phyloP scores from a whole-genome alignment of 1,140 invertebrate genomes.

The Pachypsylla venusta region DNA sequence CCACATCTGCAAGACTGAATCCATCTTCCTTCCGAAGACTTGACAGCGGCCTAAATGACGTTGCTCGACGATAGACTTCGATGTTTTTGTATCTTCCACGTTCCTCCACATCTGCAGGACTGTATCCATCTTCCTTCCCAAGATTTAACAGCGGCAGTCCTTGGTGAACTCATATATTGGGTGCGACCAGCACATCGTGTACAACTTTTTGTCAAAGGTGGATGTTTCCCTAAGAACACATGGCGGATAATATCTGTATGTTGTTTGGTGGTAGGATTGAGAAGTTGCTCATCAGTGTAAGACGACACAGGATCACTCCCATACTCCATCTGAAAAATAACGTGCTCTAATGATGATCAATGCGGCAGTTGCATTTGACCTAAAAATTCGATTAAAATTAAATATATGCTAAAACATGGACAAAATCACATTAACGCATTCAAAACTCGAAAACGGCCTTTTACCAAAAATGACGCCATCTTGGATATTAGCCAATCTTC shows the following conservation, averaged over 20 bases:
- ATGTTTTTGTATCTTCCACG: conserved; percentile 59
- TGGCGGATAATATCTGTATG: conserved; percentile 58
- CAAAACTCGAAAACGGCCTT: no score
- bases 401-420: no score
- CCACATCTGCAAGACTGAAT: no score
- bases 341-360: no score
- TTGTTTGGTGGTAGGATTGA: conserved; percentile 50
- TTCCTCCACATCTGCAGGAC: conserved; percentile 64
- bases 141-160: conserved; percentile 61
- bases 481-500: no score
- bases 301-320: conserved; percentile 53
- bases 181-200: conserved; percentile 57
- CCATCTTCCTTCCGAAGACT: no score
- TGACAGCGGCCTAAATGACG: no score
- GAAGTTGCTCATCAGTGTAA: conserved; percentile 42
- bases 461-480: no score
- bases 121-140: conserved; percentile 73
- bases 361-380: no score
- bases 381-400: no score
- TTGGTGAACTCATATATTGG: conserved; percentile 47
- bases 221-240: conserved; percentile 56
- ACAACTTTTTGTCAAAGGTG: conserved; percentile 53
- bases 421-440: no score
- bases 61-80: no score
- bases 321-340: conserved; percentile 53